A percentile compares a stretch with the other conserved stretches of the same genome.
Evolutionary conservation across 2,888 invertebrate genomes (phyloP).

Genomic region (Nasonia oneida): DNA sequence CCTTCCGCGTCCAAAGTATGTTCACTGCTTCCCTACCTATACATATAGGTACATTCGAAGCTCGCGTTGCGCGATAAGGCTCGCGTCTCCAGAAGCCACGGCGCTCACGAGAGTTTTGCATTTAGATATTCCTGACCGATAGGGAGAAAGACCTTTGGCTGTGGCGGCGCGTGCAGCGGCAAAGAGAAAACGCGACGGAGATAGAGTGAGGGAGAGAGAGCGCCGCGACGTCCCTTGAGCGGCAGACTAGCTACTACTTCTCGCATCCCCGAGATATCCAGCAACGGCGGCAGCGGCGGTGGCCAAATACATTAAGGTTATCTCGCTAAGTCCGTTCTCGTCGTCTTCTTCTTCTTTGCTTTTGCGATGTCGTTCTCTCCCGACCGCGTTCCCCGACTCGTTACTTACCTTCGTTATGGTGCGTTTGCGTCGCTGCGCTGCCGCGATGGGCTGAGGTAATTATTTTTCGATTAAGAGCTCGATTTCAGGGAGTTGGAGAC

Average conservation of each 20-base stretch:
- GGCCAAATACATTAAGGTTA: conserved; percentile 61
- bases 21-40: neutral
- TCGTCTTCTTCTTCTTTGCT: conserved; percentile 9
- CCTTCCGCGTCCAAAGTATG: neutral
- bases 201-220: neutral
- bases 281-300: neutral
- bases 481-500: conserved; percentile 20
- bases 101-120: conserved; percentile 55
- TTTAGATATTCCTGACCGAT: conserved; percentile 62
- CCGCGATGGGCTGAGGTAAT: conserved; percentile 36
- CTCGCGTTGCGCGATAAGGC: conserved; percentile 42
- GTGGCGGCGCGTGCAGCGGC: neutral
- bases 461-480: conserved; percentile 61
- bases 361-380: neutral
- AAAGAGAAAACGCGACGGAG: conserved; percentile 31
- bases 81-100: neutral
- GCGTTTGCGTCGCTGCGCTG: neutral
- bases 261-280: no score
- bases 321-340: conserved; percentile 47
- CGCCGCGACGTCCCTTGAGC: conserved; percentile 20
- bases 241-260: neutral
- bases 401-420: conserved; percentile 54
- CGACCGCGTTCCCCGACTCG: neutral
- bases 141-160: conserved; percentile 25
- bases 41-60: neutral